Evolutionary conservation across 2,797 vertebrate species (phyloP).

Genomic region (Acanthurus lineatus): DNA sequence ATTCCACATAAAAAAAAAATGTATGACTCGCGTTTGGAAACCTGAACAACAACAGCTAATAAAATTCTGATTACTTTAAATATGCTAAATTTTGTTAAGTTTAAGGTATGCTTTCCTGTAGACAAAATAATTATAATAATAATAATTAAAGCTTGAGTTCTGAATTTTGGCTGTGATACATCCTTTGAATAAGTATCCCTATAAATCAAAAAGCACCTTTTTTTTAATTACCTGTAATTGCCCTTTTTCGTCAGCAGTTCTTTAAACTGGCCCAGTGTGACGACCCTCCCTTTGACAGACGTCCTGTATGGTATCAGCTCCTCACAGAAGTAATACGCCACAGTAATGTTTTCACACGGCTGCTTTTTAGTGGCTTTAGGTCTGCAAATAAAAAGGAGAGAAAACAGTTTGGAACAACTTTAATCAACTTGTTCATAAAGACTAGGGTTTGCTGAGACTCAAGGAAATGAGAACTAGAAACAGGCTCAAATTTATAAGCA

Average conservation of each 20-base stretch:
- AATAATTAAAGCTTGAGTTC: neutral
- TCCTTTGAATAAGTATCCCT: neutral
- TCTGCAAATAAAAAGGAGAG: slow-evolving; percentile 77
- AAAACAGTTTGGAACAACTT: neutral
- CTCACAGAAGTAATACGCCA: slow-evolving; percentile 98
- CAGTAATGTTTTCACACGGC: slow-evolving; percentile 92
- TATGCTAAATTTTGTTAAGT: too few species aligned
- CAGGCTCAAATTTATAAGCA: neutral
- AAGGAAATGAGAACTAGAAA: neutral
- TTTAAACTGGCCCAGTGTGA: slow-evolving; percentile 97
- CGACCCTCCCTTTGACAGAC: slow-evolving; percentile 92
- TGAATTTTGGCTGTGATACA: too few species aligned
- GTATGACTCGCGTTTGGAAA: too few species aligned
- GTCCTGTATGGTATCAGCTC: slow-evolving; percentile 98
- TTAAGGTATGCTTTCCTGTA: too few species aligned
- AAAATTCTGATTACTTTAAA: too few species aligned
- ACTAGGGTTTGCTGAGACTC: neutral
- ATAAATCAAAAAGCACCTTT: neutral
- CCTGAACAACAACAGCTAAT: too few species aligned
- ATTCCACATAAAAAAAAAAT: neutral
- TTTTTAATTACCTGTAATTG: slow-evolving; percentile 91
- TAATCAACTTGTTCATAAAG: neutral
- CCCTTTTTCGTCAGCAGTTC: slow-evolving; percentile 99
- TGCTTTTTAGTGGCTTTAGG: slow-evolving; percentile 89
- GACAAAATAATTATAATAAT: too few species aligned